Conservation (phyloP, 2,113 vertebrate species). For the Eclectus roratus region DNA sequence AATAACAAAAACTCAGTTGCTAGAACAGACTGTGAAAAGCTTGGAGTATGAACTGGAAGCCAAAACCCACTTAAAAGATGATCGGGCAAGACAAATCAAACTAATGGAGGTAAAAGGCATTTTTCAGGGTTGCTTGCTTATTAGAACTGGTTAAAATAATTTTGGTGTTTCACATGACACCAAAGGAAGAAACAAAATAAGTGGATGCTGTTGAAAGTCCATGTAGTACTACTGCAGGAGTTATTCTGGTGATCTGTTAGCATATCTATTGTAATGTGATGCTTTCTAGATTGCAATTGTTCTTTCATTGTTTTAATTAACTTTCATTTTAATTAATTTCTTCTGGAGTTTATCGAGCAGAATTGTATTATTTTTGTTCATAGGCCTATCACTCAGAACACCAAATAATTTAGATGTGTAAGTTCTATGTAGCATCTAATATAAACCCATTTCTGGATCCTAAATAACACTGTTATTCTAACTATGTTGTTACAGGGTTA, state of each 20-base stretch:
- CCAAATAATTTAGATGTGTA: neutral
- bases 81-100: conserved; percentile 84
- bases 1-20: conserved; percentile 73
- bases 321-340: neutral
- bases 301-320: neutral
- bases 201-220: neutral
- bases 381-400: neutral
- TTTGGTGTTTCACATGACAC: neutral
- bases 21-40: conserved; percentile 84
- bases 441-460: neutral
- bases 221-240: neutral
- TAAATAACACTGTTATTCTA: neutral
- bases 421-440: neutral
- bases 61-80: conserved; percentile 80
- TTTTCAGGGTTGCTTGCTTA: neutral
- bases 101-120: conserved; percentile 84
- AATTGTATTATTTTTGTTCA: neutral
- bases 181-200: neutral
- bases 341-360: neutral
- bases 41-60: conserved; percentile 85
- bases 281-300: neutral
- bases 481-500: neutral
- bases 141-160: neutral
- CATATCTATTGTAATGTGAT: neutral
- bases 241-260: neutral